Conservation (phyloP, 2,113 vertebrate genomes). For the Chroicocephalus ridibundus region DNA sequence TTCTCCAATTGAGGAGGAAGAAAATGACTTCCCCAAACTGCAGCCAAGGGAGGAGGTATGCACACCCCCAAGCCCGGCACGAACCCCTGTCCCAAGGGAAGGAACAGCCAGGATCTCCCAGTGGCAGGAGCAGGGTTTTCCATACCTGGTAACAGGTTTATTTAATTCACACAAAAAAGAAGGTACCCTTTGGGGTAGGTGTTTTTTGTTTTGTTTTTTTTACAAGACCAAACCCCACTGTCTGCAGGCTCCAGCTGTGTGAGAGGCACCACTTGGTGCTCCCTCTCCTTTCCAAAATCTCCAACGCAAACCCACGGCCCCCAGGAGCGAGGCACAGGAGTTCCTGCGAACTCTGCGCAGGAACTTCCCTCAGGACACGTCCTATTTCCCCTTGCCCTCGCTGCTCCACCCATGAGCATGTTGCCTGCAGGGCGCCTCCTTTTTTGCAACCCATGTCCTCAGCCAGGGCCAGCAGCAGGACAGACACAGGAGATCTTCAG, state of each 20-base stretch:
- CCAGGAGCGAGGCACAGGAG: rapidly evolving
- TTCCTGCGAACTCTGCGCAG: rapidly evolving
- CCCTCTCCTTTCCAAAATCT: background rate
- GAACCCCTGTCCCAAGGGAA: background rate
- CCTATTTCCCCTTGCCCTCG: background rate
- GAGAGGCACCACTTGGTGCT: too few relatives aligned
- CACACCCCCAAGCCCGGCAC: rapidly evolving
- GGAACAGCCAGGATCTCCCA: background rate
- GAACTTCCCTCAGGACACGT: background rate
- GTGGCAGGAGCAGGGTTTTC: background rate
- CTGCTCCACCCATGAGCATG: rapidly evolving
- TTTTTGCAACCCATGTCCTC: background rate
- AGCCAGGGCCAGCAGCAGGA: background rate
- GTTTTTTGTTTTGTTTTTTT: background rate
- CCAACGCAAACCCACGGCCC: background rate
- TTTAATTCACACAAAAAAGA: background rate
- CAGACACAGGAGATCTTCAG: rapidly evolving
- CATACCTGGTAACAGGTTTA: rapidly evolving
- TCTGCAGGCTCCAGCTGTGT: background rate
- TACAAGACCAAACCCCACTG: background rate
- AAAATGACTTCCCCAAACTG: background rate
- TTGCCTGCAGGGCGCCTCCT: background rate
- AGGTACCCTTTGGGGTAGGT: too few relatives aligned
- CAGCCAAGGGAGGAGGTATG: rapidly evolving
- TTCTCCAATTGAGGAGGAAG: background rate